A percentile compares a stretch with the other conserved stretches of the same genome.
phyloP scores from a whole-genome alignment of 2,113 vertebrate genomes.

The Coracopsis vasa region DNA sequence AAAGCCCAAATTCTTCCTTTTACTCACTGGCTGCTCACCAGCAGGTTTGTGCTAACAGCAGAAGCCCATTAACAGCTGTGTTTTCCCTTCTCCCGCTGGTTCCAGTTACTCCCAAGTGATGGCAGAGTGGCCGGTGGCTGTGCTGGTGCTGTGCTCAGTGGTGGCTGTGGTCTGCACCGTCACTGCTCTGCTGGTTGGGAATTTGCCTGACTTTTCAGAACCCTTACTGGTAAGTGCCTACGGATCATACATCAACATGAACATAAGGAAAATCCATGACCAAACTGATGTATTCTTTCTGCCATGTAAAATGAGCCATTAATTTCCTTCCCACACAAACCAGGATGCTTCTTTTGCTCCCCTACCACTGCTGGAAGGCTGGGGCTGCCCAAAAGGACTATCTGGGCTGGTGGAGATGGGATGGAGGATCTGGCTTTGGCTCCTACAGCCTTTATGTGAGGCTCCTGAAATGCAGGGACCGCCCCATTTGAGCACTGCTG shows the following conservation, averaged over 20 bases:
- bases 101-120: conserved; percentile 90
- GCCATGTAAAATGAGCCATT: not conserved
- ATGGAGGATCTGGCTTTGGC: not conserved
- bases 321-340: not conserved
- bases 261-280: not conserved
- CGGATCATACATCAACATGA: fast-evolving
- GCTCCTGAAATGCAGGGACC: not conserved
- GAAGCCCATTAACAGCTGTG: not conserved
- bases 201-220: conserved; percentile 91
- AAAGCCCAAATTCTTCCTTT: not conserved
- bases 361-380: not conserved
- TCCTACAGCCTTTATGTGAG: not conserved
- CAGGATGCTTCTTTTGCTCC: not conserved
- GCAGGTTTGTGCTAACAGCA: not conserved
- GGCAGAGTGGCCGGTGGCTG: conserved; percentile 82
- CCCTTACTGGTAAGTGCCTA: conserved; percentile 84
- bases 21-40: not conserved
- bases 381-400: not conserved
- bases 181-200: conserved; percentile 84
- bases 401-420: not conserved
- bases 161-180: conserved; percentile 82
- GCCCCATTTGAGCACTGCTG: not conserved
- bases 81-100: conserved; percentile 37
- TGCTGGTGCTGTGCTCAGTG: conserved; percentile 80
- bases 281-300: not conserved